Percentiles rank a stretch among this genome's conserved stretches.
Conservation (phyloP, 2,797 vertebrate genomes). For the Choloepus didactylus region DNA sequence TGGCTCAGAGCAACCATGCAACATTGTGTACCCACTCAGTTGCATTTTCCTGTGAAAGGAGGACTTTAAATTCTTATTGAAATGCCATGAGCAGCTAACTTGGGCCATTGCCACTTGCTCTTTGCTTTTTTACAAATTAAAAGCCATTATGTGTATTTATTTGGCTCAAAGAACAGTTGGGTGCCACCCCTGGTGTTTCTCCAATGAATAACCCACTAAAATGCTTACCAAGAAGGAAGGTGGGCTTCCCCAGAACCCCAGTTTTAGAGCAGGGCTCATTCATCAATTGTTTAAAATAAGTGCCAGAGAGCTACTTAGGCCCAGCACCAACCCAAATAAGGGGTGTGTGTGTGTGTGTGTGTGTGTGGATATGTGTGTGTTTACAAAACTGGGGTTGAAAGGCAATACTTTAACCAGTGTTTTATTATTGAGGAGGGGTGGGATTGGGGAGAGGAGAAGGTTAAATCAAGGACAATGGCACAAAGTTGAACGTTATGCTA, state of each 20-base stretch:
- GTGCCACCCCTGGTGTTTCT: background rate
- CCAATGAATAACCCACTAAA: slow-evolving; percentile 2
- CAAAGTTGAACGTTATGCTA: background rate
- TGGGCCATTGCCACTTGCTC: background rate
- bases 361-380: background rate
- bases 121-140: slow-evolving; percentile 5
- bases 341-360: background rate
- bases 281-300: background rate
- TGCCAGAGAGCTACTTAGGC: background rate
- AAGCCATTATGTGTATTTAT: background rate
- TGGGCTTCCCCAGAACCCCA: background rate
- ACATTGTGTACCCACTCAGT: background rate
- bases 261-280: background rate
- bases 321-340: background rate
- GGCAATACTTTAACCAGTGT: background rate
- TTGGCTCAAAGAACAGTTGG: background rate
- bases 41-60: background rate
- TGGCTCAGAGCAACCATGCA: background rate
- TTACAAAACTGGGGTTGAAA: background rate
- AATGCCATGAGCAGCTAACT: background rate
- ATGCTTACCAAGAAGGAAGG: background rate
- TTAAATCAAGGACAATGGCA: background rate
- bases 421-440: slow-evolving; percentile 1
- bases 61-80: slow-evolving; percentile 19
- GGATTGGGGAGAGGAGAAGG: background rate